Evolutionary conservation across 2,797 vertebrate species (phyloP).

Genomic region (Hippocampus kuda): DNA sequence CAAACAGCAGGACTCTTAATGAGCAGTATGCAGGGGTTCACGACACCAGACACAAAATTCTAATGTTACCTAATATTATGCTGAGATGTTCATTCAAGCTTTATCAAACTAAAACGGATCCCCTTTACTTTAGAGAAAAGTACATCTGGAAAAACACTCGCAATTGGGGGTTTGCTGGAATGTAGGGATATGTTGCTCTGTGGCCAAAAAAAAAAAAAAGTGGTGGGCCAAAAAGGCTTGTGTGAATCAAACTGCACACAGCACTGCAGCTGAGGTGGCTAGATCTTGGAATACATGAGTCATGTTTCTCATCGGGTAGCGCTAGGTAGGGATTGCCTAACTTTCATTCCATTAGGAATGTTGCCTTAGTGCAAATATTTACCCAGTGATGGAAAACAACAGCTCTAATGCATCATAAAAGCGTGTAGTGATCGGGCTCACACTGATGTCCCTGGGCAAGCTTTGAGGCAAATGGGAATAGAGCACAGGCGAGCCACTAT

Average conservation of each 20-base stretch:
- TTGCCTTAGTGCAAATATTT: constrained; percentile 53
- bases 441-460: constrained; percentile 13
- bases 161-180: constrained; percentile 16
- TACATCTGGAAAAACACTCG: constrained; percentile 27
- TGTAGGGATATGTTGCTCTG: constrained; percentile 2
- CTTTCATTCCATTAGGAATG: constrained; percentile 52
- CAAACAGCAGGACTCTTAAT: background rate
- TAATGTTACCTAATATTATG: constrained; percentile 34
- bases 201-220: constrained; percentile 1
- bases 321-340: constrained; percentile 48
- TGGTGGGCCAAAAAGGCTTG: constrained; percentile 30
- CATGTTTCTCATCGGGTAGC: constrained; percentile 63
- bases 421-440: constrained; percentile 14
- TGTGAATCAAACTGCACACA: constrained; percentile 61
- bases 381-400: constrained; percentile 45
- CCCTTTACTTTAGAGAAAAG: constrained; percentile 47
- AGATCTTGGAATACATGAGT: constrained; percentile 66
- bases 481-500: background rate
- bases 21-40: background rate
- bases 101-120: constrained; percentile 51
- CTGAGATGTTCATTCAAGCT: constrained; percentile 29
- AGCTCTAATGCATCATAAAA: constrained; percentile 35
- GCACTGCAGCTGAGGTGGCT: constrained; percentile 56
- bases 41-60: constrained; percentile 20
- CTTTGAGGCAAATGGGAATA: background rate